Evolutionary conservation across 2,797 vertebrate genomes (phyloP).

Genomic region (Acanthopagrus latus): DNA sequence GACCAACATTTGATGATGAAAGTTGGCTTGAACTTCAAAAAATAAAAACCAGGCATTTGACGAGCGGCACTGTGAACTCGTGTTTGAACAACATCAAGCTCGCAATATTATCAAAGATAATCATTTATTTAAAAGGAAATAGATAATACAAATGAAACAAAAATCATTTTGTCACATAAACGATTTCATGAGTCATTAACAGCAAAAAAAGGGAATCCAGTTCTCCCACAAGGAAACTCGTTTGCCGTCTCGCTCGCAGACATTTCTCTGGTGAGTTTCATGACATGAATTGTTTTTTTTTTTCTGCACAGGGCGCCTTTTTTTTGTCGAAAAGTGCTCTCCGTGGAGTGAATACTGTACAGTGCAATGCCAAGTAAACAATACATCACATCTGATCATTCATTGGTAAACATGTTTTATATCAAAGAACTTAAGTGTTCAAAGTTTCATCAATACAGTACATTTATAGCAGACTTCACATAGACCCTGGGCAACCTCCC

Average conservation of each 20-base stretch:
- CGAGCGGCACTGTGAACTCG: slow-evolving; percentile 32
- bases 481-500: slow-evolving; percentile 60
- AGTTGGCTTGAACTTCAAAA: slow-evolving; percentile 56
- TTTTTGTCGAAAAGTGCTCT: slow-evolving; percentile 63
- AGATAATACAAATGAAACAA: slow-evolving; percentile 80
- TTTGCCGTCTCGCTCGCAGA: slow-evolving; percentile 55
- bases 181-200: slow-evolving; percentile 76
- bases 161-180: slow-evolving; percentile 71
- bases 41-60: slow-evolving; percentile 6
- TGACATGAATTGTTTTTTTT: slow-evolving; percentile 65
- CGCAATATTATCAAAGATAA: slow-evolving; percentile 81
- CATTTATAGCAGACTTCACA: slow-evolving; percentile 78
- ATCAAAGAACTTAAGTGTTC: slow-evolving; percentile 78
- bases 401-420: slow-evolving; percentile 79
- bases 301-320: slow-evolving; percentile 59
- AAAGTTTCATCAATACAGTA: slow-evolving; percentile 80
- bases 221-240: slow-evolving; percentile 49
- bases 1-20: slow-evolving; percentile 60
- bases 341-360: slow-evolving; percentile 79
- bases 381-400: slow-evolving; percentile 82
- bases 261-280: slow-evolving; percentile 57
- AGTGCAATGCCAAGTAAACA: slow-evolving; percentile 81
- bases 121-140: slow-evolving; percentile 84
- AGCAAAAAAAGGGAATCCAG: slow-evolving; percentile 55
- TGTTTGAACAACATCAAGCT: slow-evolving; percentile 67